Conservation (phyloP, 2,113 vertebrate genomes). For the Microtus richardsoni region DNA sequence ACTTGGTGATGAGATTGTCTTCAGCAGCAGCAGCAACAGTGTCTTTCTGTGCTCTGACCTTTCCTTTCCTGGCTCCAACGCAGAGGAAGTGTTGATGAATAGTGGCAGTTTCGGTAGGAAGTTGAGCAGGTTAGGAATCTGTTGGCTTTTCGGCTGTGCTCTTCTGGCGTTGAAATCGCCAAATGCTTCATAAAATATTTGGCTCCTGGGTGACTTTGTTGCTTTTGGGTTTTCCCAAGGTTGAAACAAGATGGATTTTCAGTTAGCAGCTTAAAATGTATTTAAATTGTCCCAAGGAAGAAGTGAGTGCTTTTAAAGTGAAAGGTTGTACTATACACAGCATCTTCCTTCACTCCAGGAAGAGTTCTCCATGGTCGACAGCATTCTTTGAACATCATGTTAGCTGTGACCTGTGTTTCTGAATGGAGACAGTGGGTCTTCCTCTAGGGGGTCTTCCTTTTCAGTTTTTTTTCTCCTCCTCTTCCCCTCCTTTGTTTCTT, state of each 20-base stretch:
- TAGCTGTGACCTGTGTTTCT: not conserved
- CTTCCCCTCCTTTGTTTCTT: not conserved
- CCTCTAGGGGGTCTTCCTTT: not conserved
- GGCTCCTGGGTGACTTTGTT: constrained; percentile 8
- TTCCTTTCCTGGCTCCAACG: not conserved
- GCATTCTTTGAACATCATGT: not conserved
- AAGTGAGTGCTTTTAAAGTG: not conserved
- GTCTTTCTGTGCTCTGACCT: constrained; percentile 22
- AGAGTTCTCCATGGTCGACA: not conserved
- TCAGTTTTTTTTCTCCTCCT: not conserved
- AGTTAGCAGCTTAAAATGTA: not conserved
- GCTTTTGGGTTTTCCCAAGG: not conserved
- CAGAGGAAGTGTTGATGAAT: constrained; percentile 45
- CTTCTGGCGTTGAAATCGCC: not conserved
- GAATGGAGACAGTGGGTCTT: not conserved
- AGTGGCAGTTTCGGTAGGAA: not conserved
- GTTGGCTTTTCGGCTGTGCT: not conserved
- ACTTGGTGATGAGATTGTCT: not conserved
- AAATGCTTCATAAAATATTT: not conserved
- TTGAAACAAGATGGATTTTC: not conserved
- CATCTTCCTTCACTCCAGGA: not conserved
- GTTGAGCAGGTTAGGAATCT: constrained; percentile 11
- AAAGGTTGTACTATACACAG: not conserved
- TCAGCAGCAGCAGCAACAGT: not conserved
- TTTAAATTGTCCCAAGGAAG: constrained; percentile 23